Evolutionary conservation across 2,888 invertebrate species (phyloP), one percentile per base, ranked within the genome.

Genomic region (Phymatocera aterrima): DNA sequence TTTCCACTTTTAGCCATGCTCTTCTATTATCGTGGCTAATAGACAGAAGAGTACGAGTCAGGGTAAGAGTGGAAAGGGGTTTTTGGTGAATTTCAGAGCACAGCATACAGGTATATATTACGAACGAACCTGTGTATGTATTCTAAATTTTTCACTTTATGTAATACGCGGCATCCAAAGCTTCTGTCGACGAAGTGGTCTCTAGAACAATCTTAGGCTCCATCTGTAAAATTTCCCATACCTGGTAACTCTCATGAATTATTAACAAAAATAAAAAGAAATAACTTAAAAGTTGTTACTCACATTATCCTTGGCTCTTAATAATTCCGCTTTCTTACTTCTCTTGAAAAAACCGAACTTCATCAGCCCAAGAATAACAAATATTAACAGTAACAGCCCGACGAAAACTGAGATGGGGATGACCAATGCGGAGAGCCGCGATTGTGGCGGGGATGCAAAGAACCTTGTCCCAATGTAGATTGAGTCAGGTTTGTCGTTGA

Each of bases 291-390:
- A 34, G 18, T 4, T 10, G 3, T 24, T 3, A 72, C 72, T 72
- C 51, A 72, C 72, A 21, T 10, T 18, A 12, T 48, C 15, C 12
- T 31, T 5, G 10, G n/a, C 34, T 34, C 51, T 28, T 34, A 87
- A 89, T 37, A 88, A 83, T 80, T 87, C 83, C 77, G 84, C 80
- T 77, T 72, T 88, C 77, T 85, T 87, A 61, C 82, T 85, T 77
- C 89, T 82, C 40, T 87, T 83, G 51, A 90, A 90, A 79, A 90
- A 90, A 8, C 90, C 90, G 6, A 88, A 37, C 81, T 87, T 88
- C 6, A 87, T 74, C 6, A 90, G 83, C 64, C 82, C 84, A 43
- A 86, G 74, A 34, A 83, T 82, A 31, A 88, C 64, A 5, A 89
- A 54, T 15, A 85, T 78, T 1, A 90, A 77, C 3, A 90, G 70